These are phyloP conservation scores for Panzeria rudis DNA, from an alignment of 2,888 invertebrate species.

Conservation along the genomic window DNA sequence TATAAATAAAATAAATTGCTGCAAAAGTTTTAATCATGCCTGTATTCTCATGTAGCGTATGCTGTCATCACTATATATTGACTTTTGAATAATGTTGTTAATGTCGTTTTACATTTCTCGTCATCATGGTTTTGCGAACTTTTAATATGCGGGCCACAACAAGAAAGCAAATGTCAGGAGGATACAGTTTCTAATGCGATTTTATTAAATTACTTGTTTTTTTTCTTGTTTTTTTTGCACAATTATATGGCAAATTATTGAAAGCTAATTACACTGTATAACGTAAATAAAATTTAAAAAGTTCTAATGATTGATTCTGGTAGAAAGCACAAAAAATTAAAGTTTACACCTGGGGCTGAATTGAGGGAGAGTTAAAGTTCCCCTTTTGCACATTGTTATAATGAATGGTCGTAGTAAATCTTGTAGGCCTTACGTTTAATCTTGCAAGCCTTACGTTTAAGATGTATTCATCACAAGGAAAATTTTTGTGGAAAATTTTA, in stretches of 20 bases:
- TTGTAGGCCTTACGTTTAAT: no score
- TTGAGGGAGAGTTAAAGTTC: no score
- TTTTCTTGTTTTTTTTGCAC: not conserved
- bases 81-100: slow-evolving; percentile 43
- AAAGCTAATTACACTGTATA: not conserved
- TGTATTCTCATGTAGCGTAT: not conserved
- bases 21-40: not conserved
- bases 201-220: slow-evolving; percentile 4
- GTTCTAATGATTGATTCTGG: no score
- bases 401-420: no score
- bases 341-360: no score
- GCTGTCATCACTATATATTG: slow-evolving; percentile 33
- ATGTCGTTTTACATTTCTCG: not conserved
- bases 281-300: no score
- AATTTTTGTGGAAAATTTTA: no score
- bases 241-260: not conserved
- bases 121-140: not conserved
- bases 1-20: not conserved
- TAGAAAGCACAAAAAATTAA: no score
- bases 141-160: slow-evolving; percentile 20
- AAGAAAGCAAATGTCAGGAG: slow-evolving; percentile 8
- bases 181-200: slow-evolving; percentile 1
- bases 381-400: no score
- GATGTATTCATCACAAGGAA: no score
- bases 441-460: no score